These are phyloP conservation scores for Margarornis squamiger DNA, from an alignment of 2,797 vertebrate genomes.

Conservation along the genomic window DNA sequence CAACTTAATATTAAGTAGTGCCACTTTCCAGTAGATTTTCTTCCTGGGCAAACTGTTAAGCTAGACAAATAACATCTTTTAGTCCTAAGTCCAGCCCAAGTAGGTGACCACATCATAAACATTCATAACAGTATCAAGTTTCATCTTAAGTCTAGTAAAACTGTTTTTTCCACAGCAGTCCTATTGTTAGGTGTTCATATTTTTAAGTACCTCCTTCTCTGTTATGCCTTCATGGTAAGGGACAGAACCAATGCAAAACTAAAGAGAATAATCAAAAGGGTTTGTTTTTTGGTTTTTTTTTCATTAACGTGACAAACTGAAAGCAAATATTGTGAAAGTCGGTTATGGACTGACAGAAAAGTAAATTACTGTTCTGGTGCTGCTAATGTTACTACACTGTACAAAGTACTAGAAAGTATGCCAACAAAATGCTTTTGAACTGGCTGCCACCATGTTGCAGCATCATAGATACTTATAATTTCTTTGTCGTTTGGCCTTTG, in stretches of 20 bases:
- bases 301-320: background rate
- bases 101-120: background rate
- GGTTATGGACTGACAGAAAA: background rate
- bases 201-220: background rate
- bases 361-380: background rate
- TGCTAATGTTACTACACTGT: background rate
- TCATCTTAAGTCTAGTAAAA: background rate
- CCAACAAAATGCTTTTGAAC: background rate
- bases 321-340: background rate
- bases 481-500: background rate
- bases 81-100: background rate
- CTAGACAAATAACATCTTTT: background rate
- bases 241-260: background rate
- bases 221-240: background rate
- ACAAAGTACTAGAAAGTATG: background rate
- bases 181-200: background rate
- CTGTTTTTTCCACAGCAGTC: background rate
- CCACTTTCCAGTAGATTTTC: background rate
- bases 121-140: background rate
- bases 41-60: background rate
- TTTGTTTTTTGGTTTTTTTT: background rate
- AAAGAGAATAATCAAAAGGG: background rate
- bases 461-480: background rate
- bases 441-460: background rate
- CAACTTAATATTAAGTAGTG: background rate